A percentile compares a stretch with the other conserved stretches of the same genome.
Conservation (phyloP, 2,113 vertebrate genomes). For the Donacobius atricapilla region DNA sequence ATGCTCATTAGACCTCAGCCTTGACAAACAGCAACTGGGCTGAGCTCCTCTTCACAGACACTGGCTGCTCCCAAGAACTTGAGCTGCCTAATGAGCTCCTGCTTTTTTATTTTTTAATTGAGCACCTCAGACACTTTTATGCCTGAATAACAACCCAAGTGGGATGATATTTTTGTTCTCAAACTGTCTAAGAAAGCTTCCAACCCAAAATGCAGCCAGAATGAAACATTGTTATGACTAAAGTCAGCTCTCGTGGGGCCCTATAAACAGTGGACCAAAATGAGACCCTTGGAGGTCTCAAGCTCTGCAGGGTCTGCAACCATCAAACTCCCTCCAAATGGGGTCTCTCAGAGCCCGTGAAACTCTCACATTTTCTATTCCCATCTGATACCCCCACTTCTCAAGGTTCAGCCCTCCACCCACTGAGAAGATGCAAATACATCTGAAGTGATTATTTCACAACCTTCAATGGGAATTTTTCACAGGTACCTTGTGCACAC, state of each 20-base stretch:
- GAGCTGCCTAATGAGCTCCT: neutral
- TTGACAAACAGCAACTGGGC: neutral
- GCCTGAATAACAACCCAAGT: neutral
- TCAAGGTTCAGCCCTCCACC: neutral
- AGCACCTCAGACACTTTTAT: neutral
- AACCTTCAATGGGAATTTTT: neutral
- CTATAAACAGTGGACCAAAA: neutral
- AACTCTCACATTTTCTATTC: neutral
- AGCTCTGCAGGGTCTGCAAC: neutral
- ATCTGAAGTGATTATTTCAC: neutral
- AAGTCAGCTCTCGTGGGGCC: neutral
- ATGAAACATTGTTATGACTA: neutral
- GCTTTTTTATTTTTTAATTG: neutral
- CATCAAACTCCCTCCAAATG: neutral
- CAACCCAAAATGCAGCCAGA: fast-evolving
- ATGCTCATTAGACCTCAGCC: neutral
- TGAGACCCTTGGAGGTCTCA: neutral
- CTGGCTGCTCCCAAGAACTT: neutral
- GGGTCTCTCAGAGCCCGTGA: neutral
- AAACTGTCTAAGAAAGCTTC: neutral
- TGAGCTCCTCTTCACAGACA: neutral
- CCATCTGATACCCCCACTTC: neutral
- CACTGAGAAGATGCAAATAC: neutral
- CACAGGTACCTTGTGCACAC: too few relatives aligned
- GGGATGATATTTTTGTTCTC: neutral